phyloP scores from a whole-genome alignment of 2,113 vertebrate genomes.

The Eretmochelys imbricata region DNA sequence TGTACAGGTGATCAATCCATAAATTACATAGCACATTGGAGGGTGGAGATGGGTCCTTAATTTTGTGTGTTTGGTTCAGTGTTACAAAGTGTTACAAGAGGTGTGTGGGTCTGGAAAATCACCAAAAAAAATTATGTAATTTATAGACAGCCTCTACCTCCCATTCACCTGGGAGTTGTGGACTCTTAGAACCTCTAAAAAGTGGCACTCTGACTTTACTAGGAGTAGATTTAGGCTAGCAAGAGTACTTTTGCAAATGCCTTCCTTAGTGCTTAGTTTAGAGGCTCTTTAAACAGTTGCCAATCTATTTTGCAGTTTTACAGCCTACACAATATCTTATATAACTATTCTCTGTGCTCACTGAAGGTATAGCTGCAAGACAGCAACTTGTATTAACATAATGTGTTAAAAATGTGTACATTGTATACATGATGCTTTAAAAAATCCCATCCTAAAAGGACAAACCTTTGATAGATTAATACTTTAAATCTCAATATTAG shows the following conservation, averaged over 20 bases:
- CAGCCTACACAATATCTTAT: background rate
- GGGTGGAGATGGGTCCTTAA: background rate
- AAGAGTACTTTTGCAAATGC: background rate
- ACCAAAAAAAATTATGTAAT: background rate
- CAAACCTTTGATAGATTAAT: background rate
- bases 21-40: background rate
- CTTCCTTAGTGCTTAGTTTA: background rate
- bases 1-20: background rate
- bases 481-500: background rate
- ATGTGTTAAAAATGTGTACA: background rate
- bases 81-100: background rate
- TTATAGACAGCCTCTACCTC: background rate
- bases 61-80: background rate
- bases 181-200: background rate
- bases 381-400: background rate
- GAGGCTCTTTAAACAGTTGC: background rate
- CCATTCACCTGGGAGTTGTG: background rate
- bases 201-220: background rate
- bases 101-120: background rate
- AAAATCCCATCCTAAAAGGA: background rate
- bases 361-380: fast-evolving
- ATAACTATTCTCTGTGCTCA: background rate
- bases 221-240: background rate
- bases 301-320: background rate
- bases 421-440: background rate